These are phyloP conservation scores for Oxyruncus cristatus DNA, from an alignment of 2,113 vertebrate species.

Conservation along the genomic window DNA sequence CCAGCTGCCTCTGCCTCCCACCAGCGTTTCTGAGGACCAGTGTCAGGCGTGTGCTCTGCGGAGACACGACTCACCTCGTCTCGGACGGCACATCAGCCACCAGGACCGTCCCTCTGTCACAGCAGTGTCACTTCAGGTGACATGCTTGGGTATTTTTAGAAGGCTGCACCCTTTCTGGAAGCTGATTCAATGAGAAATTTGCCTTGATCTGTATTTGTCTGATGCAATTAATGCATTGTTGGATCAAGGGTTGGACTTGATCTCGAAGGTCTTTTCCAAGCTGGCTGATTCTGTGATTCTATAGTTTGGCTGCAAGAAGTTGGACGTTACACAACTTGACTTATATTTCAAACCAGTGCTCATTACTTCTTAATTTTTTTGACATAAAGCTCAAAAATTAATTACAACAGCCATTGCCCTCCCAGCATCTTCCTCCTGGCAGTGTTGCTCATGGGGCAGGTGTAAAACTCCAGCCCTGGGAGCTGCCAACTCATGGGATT, in stretches of 20 bases:
- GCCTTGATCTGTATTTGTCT: slow-evolving; percentile 29
- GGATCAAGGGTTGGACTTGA: too few species aligned
- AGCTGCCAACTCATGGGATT: too few species aligned
- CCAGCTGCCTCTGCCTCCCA: not conserved
- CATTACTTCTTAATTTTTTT: not conserved
- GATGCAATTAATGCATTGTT: not conserved
- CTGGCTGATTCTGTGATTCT: too few species aligned
- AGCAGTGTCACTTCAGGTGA: not conserved
- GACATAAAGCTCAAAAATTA: not conserved
- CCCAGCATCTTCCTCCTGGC: not conserved
- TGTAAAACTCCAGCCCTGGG: too few species aligned
- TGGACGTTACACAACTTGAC: not conserved
- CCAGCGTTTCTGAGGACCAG: not conserved
- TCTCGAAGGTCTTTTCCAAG: too few species aligned
- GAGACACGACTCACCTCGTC: not conserved
- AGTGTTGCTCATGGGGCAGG: not conserved
- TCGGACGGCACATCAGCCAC: not conserved
- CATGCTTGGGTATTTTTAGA: slow-evolving; percentile 14
- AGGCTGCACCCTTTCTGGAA: slow-evolving; percentile 3
- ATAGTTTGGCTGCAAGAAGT: not conserved
- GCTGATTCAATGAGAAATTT: not conserved
- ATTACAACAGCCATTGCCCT: not conserved
- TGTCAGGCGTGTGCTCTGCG: not conserved
- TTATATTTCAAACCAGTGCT: not conserved
- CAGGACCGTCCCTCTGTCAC: not conserved